Conservation (phyloP, 2,888 invertebrate species). For the Harpalus rubripes region DNA sequence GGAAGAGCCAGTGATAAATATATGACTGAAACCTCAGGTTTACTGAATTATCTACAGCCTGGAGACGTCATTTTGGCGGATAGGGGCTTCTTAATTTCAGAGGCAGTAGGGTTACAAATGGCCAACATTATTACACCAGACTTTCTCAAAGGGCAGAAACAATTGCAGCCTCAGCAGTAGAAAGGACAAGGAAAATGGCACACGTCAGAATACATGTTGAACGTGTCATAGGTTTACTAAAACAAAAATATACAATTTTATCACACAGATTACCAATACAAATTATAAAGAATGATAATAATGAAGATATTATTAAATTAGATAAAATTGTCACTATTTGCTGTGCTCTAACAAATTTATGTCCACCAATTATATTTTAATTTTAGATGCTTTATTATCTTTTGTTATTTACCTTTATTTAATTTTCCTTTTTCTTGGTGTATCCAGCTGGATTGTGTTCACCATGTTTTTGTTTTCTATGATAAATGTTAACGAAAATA, state of each 20-base stretch:
- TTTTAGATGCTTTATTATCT: not conserved
- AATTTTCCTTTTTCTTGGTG: too few species aligned
- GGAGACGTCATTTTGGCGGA: slow-evolving; percentile 69
- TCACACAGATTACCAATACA: not conserved
- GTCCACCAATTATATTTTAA: not conserved
- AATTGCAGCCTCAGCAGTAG: slow-evolving; percentile 68
- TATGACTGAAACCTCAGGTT: slow-evolving; percentile 31
- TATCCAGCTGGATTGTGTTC: too few species aligned
- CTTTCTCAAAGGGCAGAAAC: too few species aligned
- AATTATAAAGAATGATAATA: not conserved
- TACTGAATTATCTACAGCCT: slow-evolving; percentile 51
- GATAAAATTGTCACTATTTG: not conserved
- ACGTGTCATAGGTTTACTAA: too few species aligned
- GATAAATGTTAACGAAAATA: too few species aligned
- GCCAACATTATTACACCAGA: slow-evolving; percentile 67
- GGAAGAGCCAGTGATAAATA: slow-evolving; percentile 62
- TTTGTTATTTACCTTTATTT: too few species aligned
- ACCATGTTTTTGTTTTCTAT: too few species aligned
- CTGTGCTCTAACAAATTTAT: slow-evolving; percentile 10
- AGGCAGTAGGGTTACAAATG: slow-evolving; percentile 60
- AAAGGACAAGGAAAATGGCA: slow-evolving; percentile 68
- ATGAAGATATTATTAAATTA: too few species aligned
- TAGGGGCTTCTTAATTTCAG: slow-evolving; percentile 68
- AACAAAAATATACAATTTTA: slow-evolving; percentile 5
- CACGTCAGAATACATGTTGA: slow-evolving; percentile 69